Evolutionary conservation across 2,113 vertebrate genomes (phyloP), one percentile per base, ranked within the genome.

Genomic region (Cacatua alba): DNA sequence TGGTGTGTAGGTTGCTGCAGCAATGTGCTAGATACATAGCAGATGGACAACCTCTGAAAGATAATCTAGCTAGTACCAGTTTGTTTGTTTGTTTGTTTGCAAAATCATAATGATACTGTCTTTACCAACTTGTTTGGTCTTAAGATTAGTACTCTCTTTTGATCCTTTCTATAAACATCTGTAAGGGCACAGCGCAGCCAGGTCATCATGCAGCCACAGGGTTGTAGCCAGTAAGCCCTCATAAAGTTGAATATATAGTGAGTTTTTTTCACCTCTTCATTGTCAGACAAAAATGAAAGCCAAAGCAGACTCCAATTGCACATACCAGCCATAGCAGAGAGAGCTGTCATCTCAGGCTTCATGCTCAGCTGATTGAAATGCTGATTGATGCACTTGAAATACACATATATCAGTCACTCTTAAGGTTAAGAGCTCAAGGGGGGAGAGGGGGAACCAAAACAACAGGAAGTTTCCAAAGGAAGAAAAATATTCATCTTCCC

Each of bases 1-100:
- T 11, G 3, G 29, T 26, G 10, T 17, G 29, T 24, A 48, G 35
- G 49, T 25, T 43, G 23, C 53, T 78, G 69, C 49, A 65, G 53
- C 44, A 37, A 6, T 0, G 0, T 57, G 37, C 28, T 68, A 1
- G 0, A 31, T 2, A 25, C 17, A 2, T 2, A 29, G 60, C 65
- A 63, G 26, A n/a, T 14, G 68, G 71, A 80, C 8, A 8, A 11
- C 17, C 31, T 67, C 33, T 3, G 5, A 49, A 57, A 86, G 64
- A 7, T 11, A 43, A 29, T 5, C 7, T 25, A 41, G 24, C 5
- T 85, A 39, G 55, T 74, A 52, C 10, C 13, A 2, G 7, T 48
- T 25, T 44, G 33, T 49, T 55, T 62, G 33, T 35, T 6, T 68
- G 13, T 37, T 37, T 14, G 26, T 57, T 82, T 72, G 4, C 25